Base-by-base conservation (phyloP, 2,797 vertebrate species). In the Danio jaintianensis region DNA sequence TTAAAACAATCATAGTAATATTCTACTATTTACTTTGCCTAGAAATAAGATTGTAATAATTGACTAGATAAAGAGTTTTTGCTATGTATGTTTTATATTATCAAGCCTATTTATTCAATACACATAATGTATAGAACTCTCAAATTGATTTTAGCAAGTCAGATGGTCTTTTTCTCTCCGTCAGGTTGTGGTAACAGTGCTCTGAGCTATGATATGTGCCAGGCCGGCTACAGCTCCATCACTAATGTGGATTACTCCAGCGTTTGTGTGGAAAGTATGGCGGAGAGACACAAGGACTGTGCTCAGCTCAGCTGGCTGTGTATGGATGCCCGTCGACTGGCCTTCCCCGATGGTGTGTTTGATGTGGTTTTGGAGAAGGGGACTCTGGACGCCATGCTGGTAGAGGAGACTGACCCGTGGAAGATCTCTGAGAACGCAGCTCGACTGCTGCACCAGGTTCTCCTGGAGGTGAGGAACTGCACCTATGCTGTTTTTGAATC, bases 151-250 rank as follows among this genome's bases (percentile, higher is more conserved):
- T 68, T 68, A 20, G 53, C 29, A n/a, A 16, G 2, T 16, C 47
- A 12, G 29, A 20, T 18, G 66, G 13, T 64, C 3, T 53, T 10
- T 38, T 1, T 36, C 56, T 72, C 15, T 29, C 13, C 45, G 45
- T 53, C 59, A 98, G 96, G 97, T 85, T 98, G 97, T 40, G 96
- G 97, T 40, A 98, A 95, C 92, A 98, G 97, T 4, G 92, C 93
- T 38, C 86, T 98, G 92, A 98, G 96, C 73, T 86, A 91, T 0
- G 94, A 97, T 79, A 93, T 98, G 85, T 92, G 94, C 82, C 81
- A 69, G 1, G 90, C 94, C 0, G 96, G 96, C 53, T 96, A 95
- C 88, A 88, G 52, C 20, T 86, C 94, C 47, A 93, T 99, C 89
- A 94, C 94, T 86, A 98, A 95, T 86, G 93, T 97, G 38, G 97